Conservation (phyloP, 2,888 invertebrate species). For the Ypsolopha sequella region DNA sequence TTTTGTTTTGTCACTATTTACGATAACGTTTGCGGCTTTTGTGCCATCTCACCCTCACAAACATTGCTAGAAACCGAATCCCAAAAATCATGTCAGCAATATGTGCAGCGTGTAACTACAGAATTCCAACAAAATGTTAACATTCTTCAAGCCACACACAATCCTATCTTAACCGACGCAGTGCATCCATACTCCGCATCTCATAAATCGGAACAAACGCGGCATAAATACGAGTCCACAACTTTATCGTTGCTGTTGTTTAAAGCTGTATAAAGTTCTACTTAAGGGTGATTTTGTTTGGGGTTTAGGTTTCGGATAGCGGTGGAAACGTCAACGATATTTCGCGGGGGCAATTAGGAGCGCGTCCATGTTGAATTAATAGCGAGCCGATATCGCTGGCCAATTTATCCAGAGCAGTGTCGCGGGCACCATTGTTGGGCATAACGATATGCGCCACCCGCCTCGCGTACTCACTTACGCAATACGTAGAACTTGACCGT, state of each 20-base stretch:
- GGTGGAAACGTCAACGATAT: constrained; percentile 34
- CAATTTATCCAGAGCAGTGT: constrained; percentile 13
- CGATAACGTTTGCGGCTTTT: neutral
- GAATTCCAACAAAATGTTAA: neutral
- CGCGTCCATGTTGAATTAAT: constrained; percentile 35
- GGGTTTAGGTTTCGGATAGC: constrained; percentile 2
- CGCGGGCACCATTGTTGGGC: constrained; percentile 7
- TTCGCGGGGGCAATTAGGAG: constrained; percentile 39
- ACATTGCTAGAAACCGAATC: neutral
- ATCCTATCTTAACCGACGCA: constrained; percentile 24
- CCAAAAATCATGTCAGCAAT: neutral
- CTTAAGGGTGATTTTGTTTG: neutral
- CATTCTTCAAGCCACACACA: constrained; percentile 3
- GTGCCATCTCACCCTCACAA: neutral
- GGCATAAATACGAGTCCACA: constrained; percentile 17
- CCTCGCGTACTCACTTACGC: neutral
- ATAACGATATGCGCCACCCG: constrained; percentile 8
- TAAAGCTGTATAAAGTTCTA: neutral
- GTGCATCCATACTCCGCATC: constrained; percentile 21
- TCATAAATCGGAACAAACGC: constrained; percentile 33
- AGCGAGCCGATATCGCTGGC: constrained; percentile 28
- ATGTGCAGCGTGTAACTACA: neutral
- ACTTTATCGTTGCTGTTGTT: constrained; percentile 5
- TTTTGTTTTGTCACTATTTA: neutral
- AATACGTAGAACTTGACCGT: neutral